These are phyloP conservation scores for Myotis findleyi DNA, from an alignment of 2,797 vertebrate species.

Conservation along the genomic window DNA sequence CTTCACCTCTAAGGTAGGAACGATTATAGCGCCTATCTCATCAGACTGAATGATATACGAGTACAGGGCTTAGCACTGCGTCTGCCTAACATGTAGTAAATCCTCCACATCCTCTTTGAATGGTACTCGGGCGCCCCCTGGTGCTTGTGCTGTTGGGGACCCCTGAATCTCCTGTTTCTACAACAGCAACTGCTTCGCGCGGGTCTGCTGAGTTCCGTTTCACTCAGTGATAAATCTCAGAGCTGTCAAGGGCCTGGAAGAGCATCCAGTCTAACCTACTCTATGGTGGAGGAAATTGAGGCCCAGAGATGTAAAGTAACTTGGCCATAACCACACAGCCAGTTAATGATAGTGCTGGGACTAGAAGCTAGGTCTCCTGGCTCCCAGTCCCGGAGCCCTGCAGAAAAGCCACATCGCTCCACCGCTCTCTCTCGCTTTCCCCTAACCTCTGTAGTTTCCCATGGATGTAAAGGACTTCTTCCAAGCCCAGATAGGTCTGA, in stretches of 20 bases:
- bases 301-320: neutral
- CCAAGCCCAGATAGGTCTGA: neutral
- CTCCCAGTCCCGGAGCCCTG: slow-evolving; percentile 56
- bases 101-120: neutral
- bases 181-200: fast-evolving
- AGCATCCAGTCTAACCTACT: neutral
- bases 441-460: neutral
- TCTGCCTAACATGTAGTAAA: neutral
- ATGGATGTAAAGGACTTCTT: neutral
- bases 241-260: neutral
- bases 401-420: neutral
- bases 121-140: slow-evolving; percentile 49
- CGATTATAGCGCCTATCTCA: neutral
- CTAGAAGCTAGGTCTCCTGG: slow-evolving; percentile 44
- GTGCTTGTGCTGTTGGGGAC: slow-evolving; percentile 60
- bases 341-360: neutral
- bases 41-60: neutral
- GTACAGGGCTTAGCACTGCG: neutral
- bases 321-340: neutral
- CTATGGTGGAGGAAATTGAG: neutral
- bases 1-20: neutral
- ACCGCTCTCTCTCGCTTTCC: neutral
- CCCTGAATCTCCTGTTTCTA: neutral
- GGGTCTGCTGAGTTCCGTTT: neutral
- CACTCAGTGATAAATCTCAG: neutral